Evolutionary conservation across 1,140 invertebrate species (phyloP), one percentile per base, ranked within the genome.

Genomic region (Euschistus heros): DNA sequence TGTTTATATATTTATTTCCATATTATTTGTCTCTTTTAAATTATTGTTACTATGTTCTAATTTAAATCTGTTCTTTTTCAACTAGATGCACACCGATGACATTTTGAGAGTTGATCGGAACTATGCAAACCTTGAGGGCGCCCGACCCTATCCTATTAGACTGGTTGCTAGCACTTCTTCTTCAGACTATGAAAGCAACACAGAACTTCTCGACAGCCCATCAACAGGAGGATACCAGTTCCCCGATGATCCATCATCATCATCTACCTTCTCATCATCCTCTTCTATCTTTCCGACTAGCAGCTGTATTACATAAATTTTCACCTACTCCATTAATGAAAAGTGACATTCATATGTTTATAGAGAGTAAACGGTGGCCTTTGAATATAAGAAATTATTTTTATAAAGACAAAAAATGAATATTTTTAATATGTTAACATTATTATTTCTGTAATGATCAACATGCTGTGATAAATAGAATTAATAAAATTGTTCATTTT

Each of bases 111-210:
- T 24, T 15, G 15, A 22, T 17, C 2, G 15, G 15, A 26, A 17
- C 54, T 57, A 57, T 24, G 18, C 4, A 5, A 26, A 17, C 8
- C 20, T 57, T 17, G 54, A 57, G 2, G 54, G 20, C 6, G 24
- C 18, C 4, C 54, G 24, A 24, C 20, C 14, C 0, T 57, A 57
- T 15, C 54, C 54, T 0, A 20, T 57, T 6, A 20, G 54, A 18
- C 24, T 68, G n/a, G 60, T 47, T 22, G 37, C 54, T 0, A 68
- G 37, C 42, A 66, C 50, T 33, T 62, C 67, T 14, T 66, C 65
- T 3, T 62, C 64, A 7, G 65, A 57, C 46, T 68, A 68, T 44
- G 67, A 67, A 27, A 67, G 66, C 52, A 63, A 67, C 26, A 27
- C 66, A 4, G 66, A 68, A 47, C 60, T 57, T 18, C 44, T 66